Evolutionary conservation across 1,140 invertebrate species (phyloP).

Genomic region (Steinernema feltiae): DNA sequence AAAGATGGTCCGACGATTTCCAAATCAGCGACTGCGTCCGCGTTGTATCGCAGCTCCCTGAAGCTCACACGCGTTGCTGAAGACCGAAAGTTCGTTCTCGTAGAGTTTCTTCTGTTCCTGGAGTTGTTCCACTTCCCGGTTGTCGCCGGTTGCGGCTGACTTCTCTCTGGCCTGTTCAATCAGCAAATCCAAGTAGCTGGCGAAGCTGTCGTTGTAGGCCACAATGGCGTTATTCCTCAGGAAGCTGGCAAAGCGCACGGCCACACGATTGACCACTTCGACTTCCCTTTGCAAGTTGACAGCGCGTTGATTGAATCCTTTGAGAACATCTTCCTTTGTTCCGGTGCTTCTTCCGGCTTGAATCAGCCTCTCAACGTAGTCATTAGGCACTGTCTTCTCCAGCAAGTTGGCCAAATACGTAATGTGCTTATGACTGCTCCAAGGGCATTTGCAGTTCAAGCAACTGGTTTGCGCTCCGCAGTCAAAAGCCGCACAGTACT

Average conservation of each 20-base stretch:
- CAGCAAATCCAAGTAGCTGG: conserved; percentile 24
- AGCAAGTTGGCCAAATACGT: not conserved
- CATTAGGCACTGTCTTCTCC: not conserved
- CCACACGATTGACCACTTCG: not conserved
- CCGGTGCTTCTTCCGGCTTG: not conserved
- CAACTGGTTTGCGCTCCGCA: too few relatives aligned
- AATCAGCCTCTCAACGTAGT: not conserved
- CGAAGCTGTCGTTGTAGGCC: conserved; percentile 27
- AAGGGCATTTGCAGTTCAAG: not conserved
- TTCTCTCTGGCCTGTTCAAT: conserved; percentile 24
- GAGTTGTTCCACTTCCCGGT: not conserved
- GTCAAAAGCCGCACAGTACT: not conserved
- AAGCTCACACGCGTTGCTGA: not conserved
- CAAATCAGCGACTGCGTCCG: not conserved
- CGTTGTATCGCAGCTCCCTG: not conserved
- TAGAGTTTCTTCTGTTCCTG: not conserved
- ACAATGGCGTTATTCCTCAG: conserved; percentile 34
- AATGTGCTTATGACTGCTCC: conserved; percentile 7
- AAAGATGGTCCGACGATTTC: not conserved
- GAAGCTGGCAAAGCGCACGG: conserved; percentile 22
- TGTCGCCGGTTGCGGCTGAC: not conserved
- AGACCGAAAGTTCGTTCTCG: not conserved
- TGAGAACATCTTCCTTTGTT: not conserved
- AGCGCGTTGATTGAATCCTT: not conserved
- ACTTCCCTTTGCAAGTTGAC: not conserved